A percentile compares a stretch with the other conserved stretches of the same genome.
phyloP scores from a whole-genome alignment of 2,888 invertebrate genomes.

The Galeruca laticollis region DNA sequence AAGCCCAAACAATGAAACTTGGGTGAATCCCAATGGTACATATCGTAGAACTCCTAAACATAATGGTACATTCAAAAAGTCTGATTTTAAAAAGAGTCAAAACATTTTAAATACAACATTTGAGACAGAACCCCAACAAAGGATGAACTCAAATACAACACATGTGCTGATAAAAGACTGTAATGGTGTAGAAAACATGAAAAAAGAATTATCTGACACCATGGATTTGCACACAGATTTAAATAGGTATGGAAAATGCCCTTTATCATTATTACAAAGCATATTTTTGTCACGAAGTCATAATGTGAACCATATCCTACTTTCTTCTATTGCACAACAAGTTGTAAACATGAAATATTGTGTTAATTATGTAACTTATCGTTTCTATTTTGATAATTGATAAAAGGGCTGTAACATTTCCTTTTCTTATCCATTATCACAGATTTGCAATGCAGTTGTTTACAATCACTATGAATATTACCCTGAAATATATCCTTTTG shows the following conservation, averaged over 20 bases:
- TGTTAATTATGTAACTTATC: no score
- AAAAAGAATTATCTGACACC: constrained; percentile 45
- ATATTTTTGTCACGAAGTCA: no score
- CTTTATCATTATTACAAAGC: no score
- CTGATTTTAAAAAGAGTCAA: constrained; percentile 46
- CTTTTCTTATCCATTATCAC: no score
- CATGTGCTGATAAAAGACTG: constrained; percentile 40
- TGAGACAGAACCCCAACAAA: constrained; percentile 41
- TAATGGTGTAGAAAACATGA: constrained; percentile 47
- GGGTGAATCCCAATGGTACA: constrained; percentile 43
- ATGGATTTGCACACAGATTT: constrained; percentile 40
- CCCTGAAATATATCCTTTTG: no score
- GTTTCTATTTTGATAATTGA: no score
- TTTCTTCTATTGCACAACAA: not conserved
- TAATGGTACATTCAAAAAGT: constrained; percentile 51
- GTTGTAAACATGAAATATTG: constrained; percentile 3
- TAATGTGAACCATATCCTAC: no score
- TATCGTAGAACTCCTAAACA: constrained; percentile 49
- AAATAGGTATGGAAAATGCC: constrained; percentile 38
- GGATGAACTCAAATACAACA: constrained; percentile 34
- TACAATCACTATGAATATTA: no score
- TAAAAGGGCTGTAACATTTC: no score
- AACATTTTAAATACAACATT: constrained; percentile 48
- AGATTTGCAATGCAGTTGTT: not conserved
- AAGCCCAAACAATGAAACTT: constrained; percentile 19